Percentiles rank a stretch among this genome's conserved stretches.
Evolutionary conservation across 2,113 vertebrate species (phyloP).

Genomic region (Athene cunicularia): DNA sequence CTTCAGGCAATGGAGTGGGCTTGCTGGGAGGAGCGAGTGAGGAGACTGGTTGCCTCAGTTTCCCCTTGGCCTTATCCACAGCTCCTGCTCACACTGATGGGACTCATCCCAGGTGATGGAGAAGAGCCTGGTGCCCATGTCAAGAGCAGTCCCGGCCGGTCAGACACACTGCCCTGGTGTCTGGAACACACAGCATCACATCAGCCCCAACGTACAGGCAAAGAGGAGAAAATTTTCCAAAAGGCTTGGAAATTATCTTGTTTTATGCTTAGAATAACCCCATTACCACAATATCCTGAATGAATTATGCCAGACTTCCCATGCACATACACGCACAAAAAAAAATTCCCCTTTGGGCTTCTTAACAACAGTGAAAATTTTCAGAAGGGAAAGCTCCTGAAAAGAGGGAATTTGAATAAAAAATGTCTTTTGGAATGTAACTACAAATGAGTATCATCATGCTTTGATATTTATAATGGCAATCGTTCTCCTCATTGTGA

Average conservation of each 20-base stretch:
- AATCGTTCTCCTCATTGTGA: neutral
- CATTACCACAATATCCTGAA: slow-evolving; percentile 29
- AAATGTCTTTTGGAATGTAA: neutral
- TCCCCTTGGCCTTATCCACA: neutral
- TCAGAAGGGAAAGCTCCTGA: neutral
- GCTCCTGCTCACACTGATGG: neutral
- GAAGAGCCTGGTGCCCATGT: neutral
- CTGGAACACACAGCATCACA: accelerated
- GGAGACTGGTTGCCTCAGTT: neutral
- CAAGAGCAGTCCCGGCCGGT: neutral
- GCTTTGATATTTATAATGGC: neutral
- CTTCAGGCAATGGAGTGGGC: neutral
- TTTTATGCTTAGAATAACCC: slow-evolving; percentile 55
- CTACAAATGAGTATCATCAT: neutral
- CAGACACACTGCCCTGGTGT: neutral
- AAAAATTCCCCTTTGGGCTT: slow-evolving; percentile 4
- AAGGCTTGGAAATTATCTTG: slow-evolving; percentile 1
- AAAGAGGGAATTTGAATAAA: slow-evolving; percentile 23
- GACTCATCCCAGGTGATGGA: neutral
- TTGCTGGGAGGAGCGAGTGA: neutral
- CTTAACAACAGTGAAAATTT: neutral
- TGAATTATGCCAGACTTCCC: slow-evolving; percentile 10
- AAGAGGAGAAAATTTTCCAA: neutral
- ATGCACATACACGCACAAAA: accelerated
- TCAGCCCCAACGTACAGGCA: neutral